Evolutionary conservation across 2,113 vertebrate genomes (phyloP), one percentile per base, ranked within the genome.

Genomic region (Lampris incognitus): DNA sequence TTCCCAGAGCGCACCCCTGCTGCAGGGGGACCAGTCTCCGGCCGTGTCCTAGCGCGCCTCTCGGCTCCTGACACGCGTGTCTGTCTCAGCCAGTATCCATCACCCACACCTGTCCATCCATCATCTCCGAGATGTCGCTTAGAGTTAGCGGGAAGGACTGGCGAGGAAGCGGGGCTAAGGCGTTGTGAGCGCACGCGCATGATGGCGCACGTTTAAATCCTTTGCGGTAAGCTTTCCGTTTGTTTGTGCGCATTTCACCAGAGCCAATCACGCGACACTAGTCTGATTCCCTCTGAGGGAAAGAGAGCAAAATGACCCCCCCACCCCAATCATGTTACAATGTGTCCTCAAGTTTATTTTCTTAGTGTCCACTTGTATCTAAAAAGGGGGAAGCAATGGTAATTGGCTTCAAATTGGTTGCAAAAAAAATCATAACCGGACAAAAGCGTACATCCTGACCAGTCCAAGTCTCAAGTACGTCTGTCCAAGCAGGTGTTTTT

Each of bases 41-140:
- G 55, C 10, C 1, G 52, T 66, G 54, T 69, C 68, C 79, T 24
- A 24, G 24, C 24, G 24, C 24, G 24, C 24, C 24, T 24, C 24
- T 57, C 63, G 42, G 57, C 57, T 38, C 51, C 24, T 75, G 66
- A 72, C 62, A 85, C 80, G 40, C 66, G 4, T 24, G 67, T 76
- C 77, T 78, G 76, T 85, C 78, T 81, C 13, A 48, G 69, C 72
- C 49, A 46, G 56, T 77, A 80, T 78, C 83, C 67, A 65, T 88
- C 86, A 84, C 55, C 81, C 78, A 77, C 56, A 41, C 79, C 79
- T 75, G 71, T 6, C 55, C 62, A 39, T 66, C 83, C 39, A 44
- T 84, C 78, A 78, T 81, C 75, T 76, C 73, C 69, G 46, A 72
- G 68, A 73, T 76, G 86, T 74, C 78, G 54, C 44, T 75, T 68